Evolutionary conservation across 1,140 invertebrate genomes (phyloP), one percentile per base, ranked within the genome.

Genomic region (Drosophila nannoptera): DNA sequence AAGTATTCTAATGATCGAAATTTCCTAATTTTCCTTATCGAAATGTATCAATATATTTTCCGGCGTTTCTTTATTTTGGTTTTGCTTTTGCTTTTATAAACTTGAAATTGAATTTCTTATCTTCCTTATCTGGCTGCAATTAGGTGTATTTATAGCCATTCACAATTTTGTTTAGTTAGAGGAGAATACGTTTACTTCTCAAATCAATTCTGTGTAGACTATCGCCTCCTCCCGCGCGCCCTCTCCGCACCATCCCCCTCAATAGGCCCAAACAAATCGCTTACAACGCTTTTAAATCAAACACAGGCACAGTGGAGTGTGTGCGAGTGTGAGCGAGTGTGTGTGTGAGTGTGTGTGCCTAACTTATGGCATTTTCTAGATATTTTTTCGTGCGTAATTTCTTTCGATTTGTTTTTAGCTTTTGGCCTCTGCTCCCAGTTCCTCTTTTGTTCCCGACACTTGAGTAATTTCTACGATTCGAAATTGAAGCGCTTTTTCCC

Each of bases 341-440:
- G 38, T 35, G 52, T 56, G 56, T 56, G 46, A 49, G 55, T 67
- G 36, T 63, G 35, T 56, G 60, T 54, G 58, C 62, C 66, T 59
- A 84, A 77, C 81, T 86, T 86, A 87, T 86, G 77, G 81, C 82
- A 86, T 86, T 86, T 86, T 86, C 82, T 60, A 86, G 76, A 81
- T 81, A 81, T 80, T 84, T 84, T 83, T 81, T 81, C 77, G 81
- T 86, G 81, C 77, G 81, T 84, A 86, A 84, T 86, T 86, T 83
- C 14, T 59, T 54, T 63, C 7, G 32, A 58, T 54, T 62, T 54
- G 50, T 56, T 56, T 69, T 50, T 62, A 66, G 52, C 36, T 74
- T 54, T 61, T 50, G 40, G 64, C 55, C 49, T 52, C 38, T 45
- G 65, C 35, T 55, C 16, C 36, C 22, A 53, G 35, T 40, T 45